Evolutionary conservation across 2,888 invertebrate genomes (phyloP), one percentile per base, ranked within the genome.

Genomic region (Hemithea aestivaria): DNA sequence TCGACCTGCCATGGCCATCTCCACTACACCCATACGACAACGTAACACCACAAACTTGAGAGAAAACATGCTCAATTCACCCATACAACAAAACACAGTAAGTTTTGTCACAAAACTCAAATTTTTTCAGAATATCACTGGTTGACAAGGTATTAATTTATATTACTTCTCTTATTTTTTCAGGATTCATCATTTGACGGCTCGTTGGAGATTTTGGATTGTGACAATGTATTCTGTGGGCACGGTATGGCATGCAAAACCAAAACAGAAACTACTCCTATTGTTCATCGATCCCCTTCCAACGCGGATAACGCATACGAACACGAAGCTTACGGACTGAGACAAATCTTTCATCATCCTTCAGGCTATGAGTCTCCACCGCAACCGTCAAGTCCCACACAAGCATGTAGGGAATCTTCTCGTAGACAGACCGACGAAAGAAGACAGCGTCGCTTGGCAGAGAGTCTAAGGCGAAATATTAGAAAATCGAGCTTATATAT

Each of bases 351-450:
- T 52, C 52, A 66, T 3, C 53, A 62, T 16, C 73, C 69, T 22
- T 59, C 60, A 1, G 58, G 73, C n/a, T 78, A 77, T 21, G 75
- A 79, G 51, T 94, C 95, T 0, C 94, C 95, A 0, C 94, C 94
- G 0, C 90, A 92, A 55, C 93, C 94, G 1, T 95, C 94, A n/a
- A 94, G 94, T 63, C 95, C 95, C 3, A 94, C 94, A 7, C 88
- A 91, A 51, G 92, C 92, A 63, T 91, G 93, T 48, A 89, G 91
- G 32, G 94, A 94, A 56, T 88, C 94, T 12, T 87, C 93, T 42
- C 91, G 92, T 51, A 91, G 93, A 68, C 64, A 71, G 7, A 72
- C 65, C 39, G 83, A 88, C 87, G 72, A 92, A 81, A 41, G 90
- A 83, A 68, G 88, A 56, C 67, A 73, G 23, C 52, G 91, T 78